Evolutionary conservation across 2,113 vertebrate species (phyloP).

Genomic region (Erythrolamprus reginae): DNA sequence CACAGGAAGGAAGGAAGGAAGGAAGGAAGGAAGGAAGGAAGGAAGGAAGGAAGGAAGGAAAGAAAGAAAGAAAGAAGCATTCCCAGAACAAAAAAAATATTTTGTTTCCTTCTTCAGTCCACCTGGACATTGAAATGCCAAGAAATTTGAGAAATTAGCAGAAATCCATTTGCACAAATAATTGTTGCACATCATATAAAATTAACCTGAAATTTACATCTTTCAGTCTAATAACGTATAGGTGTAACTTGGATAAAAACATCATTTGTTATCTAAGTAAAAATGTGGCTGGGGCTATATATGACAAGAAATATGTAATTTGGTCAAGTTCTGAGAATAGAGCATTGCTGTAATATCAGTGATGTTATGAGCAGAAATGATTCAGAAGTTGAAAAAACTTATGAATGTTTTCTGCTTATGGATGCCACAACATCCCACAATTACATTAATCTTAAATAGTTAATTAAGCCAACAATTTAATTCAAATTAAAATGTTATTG

Average conservation of each 20-base stretch:
- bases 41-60: no score
- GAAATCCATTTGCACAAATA: background rate
- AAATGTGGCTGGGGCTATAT: background rate
- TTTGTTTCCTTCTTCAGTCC: no score
- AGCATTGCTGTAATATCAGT: background rate
- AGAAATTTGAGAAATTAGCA: no score
- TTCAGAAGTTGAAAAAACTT: background rate
- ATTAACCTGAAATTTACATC: background rate
- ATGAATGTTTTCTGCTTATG: background rate
- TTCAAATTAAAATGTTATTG: constrained; percentile 58
- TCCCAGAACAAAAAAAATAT: no score
- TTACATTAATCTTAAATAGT: constrained; percentile 31
- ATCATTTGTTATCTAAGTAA: background rate
- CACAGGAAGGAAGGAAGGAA: no score
- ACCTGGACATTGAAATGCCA: no score
- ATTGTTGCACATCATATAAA: background rate
- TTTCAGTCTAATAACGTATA: background rate
- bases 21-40: no score
- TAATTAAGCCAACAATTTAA: constrained; percentile 54
- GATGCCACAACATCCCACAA: constrained; percentile 16
- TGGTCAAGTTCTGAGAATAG: background rate
- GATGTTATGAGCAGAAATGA: background rate
- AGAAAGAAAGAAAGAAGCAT: no score
- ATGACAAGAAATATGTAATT: background rate
- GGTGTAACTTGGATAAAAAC: background rate